Conservation (phyloP, 2,888 invertebrate species). For the Nomada fucata region DNA sequence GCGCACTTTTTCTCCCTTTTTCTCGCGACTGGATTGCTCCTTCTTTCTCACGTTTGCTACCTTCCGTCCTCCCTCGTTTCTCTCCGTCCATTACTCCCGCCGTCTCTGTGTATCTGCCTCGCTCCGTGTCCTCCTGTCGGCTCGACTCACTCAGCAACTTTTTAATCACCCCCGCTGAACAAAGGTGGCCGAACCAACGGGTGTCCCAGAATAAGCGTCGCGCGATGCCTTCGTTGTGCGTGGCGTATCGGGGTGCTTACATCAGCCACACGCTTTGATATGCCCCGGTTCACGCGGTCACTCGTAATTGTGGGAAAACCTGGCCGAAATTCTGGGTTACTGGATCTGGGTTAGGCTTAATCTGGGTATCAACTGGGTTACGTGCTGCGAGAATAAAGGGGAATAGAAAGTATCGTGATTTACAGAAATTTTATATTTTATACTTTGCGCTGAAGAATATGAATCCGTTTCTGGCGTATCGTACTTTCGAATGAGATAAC, state of each 20-base stretch:
- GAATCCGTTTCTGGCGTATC: too few relatives aligned
- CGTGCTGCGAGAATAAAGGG: neutral
- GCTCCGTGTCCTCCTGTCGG: constrained; percentile 50
- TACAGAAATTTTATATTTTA: neutral
- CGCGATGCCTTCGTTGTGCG: constrained; percentile 9
- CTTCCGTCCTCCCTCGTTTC: neutral
- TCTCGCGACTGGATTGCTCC: neutral
- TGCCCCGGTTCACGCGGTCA: constrained; percentile 29
- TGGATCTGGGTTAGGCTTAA: constrained; percentile 24
- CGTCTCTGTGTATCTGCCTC: constrained; percentile 39
- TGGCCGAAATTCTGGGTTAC: constrained; percentile 46
- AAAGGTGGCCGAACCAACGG: constrained; percentile 73
- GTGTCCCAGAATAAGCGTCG: constrained; percentile 62
- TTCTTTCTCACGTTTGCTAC: neutral
- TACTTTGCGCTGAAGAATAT: too few relatives aligned
- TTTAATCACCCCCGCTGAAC: constrained; percentile 79
- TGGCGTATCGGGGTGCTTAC: constrained; percentile 1
- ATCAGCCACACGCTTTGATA: constrained; percentile 37
- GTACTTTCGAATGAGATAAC: too few relatives aligned
- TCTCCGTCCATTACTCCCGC: constrained; percentile 20
- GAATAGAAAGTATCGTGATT: neutral
- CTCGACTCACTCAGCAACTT: constrained; percentile 76
- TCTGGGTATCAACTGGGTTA: constrained; percentile 21
- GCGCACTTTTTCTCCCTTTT: neutral
- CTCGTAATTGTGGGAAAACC: constrained; percentile 21